Base-by-base conservation (phyloP, 2,113 vertebrate species). In the Pleuronectes platessa region DNA sequence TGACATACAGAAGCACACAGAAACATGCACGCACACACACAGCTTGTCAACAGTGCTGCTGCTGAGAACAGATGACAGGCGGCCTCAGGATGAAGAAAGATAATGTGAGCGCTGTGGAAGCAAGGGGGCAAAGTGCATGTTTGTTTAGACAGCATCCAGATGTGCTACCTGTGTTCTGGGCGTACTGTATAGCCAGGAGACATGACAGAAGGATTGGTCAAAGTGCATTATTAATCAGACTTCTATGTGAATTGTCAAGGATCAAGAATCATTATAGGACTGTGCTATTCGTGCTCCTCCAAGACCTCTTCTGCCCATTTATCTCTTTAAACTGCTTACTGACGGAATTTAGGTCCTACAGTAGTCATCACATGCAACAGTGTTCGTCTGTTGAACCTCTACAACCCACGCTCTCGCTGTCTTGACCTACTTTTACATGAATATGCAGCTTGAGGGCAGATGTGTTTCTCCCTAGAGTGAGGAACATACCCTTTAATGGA, bases 141-240 rank as follows among this genome's bases (percentile, higher is more conserved):
- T 85, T 91, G 83, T 86, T 88, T 84, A 79, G 86, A 91, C 85
- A 84, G 79, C 62, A 69, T 61, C 73, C 81, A 83, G 77, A 89
- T 85, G 83, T 78, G 76, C 63, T 56, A n/a, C 23, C 42, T 61
- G 66, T 69, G 76, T 85, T 77, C 37, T 23, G 37, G 47, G 65
- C 5, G 3, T 31, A 7, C 51, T 7, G 15, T 3, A 2, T 15
- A 18, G 61, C 69, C 71, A 62, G 61, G 35, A 68, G 76, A 71
- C 35, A 40, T 3, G 63, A 74, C 69, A 56, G 47, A 55, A 58
- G 58, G 61, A 61, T 47, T 24, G 27, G 56, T 40, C 0, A 0
- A 2, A 2, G 35, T 80, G 62, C 72, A 84, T 71, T 58, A 59
- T 74, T 82, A 73, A 82, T 75, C 26, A 6, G 5, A 62, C 21